Evolutionary conservation across 2,797 vertebrate species (phyloP).

Genomic region (Leptoclinus maculatus): DNA sequence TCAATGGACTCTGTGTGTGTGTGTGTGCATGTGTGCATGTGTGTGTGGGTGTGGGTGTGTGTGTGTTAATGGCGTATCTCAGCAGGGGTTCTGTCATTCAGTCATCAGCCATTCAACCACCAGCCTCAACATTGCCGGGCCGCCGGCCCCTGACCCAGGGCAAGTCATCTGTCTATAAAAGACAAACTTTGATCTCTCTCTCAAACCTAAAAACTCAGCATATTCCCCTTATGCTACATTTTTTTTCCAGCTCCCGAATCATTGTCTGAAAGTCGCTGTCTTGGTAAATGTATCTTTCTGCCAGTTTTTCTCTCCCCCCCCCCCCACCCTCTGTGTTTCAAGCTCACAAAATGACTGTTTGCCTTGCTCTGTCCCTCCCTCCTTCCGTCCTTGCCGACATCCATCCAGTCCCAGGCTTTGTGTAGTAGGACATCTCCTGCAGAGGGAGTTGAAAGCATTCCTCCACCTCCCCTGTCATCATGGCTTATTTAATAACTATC

Average conservation of each 20-base stretch:
- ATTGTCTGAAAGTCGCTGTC: slow-evolving; percentile 44
- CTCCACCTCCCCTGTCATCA: slow-evolving; percentile 83
- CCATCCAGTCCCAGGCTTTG: slow-evolving; percentile 66
- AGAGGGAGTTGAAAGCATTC: slow-evolving; percentile 84
- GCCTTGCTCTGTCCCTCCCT: slow-evolving; percentile 44
- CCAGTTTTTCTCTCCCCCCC: slow-evolving; percentile 21
- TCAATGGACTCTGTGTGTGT: slow-evolving; percentile 72
- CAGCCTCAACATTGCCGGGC: slow-evolving; percentile 63
- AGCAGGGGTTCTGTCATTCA: slow-evolving; percentile 80
- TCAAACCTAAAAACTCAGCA: slow-evolving; percentile 63
- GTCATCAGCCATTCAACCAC: slow-evolving; percentile 78
- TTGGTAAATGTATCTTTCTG: slow-evolving; percentile 49
- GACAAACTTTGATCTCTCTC: slow-evolving; percentile 68
- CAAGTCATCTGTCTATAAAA: slow-evolving; percentile 83
- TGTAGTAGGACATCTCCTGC: slow-evolving; percentile 80
- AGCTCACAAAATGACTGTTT: slow-evolving; percentile 56
- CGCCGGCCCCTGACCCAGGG: slow-evolving; percentile 71
- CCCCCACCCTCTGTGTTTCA: slow-evolving; percentile 45
- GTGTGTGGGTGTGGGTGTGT: slow-evolving; percentile 50
- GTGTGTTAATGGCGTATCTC: slow-evolving; percentile 73
- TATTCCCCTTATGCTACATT: slow-evolving; percentile 56
- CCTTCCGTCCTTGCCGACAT: slow-evolving; percentile 63
- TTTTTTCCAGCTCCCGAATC: slow-evolving; percentile 44
- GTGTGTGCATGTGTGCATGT: slow-evolving; percentile 60
- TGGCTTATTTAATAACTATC: slow-evolving; percentile 88